Conservation (phyloP, 2,113 vertebrate genomes). For the Gopherus flavomarginatus region DNA sequence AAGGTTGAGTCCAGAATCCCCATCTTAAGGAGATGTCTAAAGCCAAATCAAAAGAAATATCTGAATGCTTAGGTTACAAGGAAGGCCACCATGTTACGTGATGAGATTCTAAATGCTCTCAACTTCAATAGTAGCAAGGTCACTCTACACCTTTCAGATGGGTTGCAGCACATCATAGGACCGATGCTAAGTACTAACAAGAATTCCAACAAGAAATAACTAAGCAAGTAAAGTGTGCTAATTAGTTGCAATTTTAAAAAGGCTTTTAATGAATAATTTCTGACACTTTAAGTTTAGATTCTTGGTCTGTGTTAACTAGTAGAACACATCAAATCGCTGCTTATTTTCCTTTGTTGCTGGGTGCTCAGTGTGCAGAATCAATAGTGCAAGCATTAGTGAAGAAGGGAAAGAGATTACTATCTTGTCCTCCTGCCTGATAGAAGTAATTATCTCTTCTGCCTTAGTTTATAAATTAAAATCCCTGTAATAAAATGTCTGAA, state of each 20-base stretch:
- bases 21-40: not conserved
- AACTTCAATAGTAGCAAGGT: not conserved
- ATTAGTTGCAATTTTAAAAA: not conserved
- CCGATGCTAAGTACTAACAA: not conserved
- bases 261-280: not conserved
- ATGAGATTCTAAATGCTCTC: not conserved
- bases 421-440: not conserved
- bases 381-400: not conserved
- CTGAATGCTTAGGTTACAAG: not conserved
- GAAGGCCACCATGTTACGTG: not conserved
- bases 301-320: not conserved
- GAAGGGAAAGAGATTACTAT: not conserved
- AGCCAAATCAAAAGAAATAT: not conserved
- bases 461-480: not conserved
- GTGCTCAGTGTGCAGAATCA: not conserved
- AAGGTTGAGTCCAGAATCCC: not conserved
- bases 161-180: not conserved
- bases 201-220: not conserved
- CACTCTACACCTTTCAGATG: not conserved
- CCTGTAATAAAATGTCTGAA: not conserved
- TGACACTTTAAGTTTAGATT: not conserved
- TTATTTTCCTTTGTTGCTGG: not conserved
- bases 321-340: not conserved
- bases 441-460: not conserved
- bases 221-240: rapidly evolving